These are phyloP conservation scores for Heptranchias perlo DNA, from an alignment of 2,113 vertebrate species.

Conservation along the genomic window DNA sequence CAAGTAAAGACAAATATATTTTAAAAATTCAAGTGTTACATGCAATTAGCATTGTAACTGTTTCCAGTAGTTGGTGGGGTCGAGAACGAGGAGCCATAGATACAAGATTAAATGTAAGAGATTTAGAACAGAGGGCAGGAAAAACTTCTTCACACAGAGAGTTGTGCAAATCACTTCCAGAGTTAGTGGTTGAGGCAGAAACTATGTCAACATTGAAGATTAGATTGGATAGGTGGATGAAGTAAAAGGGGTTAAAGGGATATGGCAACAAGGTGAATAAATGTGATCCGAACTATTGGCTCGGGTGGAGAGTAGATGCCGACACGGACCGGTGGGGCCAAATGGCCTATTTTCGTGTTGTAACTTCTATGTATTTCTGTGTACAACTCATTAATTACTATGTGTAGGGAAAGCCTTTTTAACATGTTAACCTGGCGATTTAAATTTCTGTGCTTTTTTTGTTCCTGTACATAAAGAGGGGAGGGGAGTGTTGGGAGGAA, in stretches of 20 bases:
- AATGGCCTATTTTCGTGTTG: neutral
- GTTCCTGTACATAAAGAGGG: neutral
- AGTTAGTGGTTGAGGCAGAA: neutral
- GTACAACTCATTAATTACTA: neutral
- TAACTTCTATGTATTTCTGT: neutral
- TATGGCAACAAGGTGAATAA: neutral
- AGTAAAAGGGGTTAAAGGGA: neutral
- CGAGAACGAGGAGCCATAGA: neutral
- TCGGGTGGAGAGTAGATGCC: neutral
- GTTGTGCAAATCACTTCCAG: neutral
- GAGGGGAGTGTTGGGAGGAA: neutral
- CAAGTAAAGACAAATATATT: neutral
- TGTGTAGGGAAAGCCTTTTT: neutral
- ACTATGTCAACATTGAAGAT: neutral
- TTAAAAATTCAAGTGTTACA: neutral
- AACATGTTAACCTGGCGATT: neutral
- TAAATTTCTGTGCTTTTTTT: neutral
- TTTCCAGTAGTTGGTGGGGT: neutral
- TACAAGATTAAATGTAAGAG: neutral
- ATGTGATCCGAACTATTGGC: neutral
- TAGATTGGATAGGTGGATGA: neutral
- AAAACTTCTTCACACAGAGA: neutral
- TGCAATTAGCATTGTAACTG: neutral
- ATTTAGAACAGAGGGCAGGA: neutral
- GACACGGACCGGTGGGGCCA: neutral